phyloP scores from a whole-genome alignment of 2,888 invertebrate species.

The Merodon equestris region DNA sequence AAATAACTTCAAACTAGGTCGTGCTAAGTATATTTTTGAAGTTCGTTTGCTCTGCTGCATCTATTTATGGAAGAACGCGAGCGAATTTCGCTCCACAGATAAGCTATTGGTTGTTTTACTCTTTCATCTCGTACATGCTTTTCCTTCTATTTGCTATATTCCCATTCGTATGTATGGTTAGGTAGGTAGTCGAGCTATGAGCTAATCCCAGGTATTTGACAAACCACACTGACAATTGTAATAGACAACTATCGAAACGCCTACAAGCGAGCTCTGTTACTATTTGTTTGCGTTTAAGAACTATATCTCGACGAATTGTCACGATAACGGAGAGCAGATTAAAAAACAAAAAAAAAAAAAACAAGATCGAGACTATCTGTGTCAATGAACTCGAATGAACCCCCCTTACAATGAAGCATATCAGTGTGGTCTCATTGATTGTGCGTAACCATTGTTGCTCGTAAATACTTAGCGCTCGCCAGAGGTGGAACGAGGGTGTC shows the following conservation, averaged over 20 bases:
- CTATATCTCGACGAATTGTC: slow-evolving; percentile 34
- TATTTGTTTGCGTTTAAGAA: slow-evolving; percentile 6
- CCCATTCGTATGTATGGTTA: too few relatives aligned
- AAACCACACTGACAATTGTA: not conserved
- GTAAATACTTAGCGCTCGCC: too few relatives aligned
- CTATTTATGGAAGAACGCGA: slow-evolving; percentile 27
- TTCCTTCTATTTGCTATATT: too few relatives aligned
- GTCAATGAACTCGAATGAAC: slow-evolving; percentile 76
- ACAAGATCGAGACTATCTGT: slow-evolving; percentile 67
- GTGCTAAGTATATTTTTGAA: slow-evolving; percentile 12
- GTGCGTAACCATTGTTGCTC: slow-evolving; percentile 25
- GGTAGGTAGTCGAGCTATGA: not conserved
- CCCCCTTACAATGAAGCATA: slow-evolving; percentile 64
- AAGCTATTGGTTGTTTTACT: slow-evolving; percentile 14
- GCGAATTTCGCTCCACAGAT: slow-evolving; percentile 25
- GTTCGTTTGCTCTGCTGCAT: slow-evolving; percentile 14
- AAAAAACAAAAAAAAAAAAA: not conserved
- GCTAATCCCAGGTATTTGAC: slow-evolving; percentile 31
- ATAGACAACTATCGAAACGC: not conserved
- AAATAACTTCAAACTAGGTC: slow-evolving; percentile 41
- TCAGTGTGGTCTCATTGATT: slow-evolving; percentile 37
- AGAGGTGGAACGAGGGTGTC: too few relatives aligned
- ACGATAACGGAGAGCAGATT: slow-evolving; percentile 12
- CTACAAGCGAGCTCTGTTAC: slow-evolving; percentile 15
- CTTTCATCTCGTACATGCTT: not conserved